A percentile compares a stretch with the other conserved stretches of the same genome.
phyloP scores from a whole-genome alignment of 2,797 vertebrate genomes.

The Champsocephalus esox region DNA sequence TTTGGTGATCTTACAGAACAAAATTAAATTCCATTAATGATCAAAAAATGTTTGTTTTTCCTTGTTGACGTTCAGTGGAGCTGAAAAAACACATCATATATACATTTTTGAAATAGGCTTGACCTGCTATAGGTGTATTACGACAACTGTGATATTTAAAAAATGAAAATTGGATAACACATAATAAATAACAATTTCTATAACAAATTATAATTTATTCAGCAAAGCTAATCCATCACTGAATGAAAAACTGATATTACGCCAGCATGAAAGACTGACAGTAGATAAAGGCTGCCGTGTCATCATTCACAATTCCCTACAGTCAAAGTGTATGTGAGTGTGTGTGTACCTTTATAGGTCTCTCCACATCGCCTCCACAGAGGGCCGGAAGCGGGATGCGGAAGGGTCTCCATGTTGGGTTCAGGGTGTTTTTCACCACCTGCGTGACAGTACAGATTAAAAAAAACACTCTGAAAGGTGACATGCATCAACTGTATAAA shows the following conservation, averaged over 20 bases:
- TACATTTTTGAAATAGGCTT: neutral
- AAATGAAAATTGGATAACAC: too few relatives aligned
- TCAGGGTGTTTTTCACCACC: constrained; percentile 96
- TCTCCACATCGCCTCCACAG: constrained; percentile 94
- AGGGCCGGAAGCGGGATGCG: constrained; percentile 92
- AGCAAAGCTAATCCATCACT: neutral
- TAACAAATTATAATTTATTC: neutral
- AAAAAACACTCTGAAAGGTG: too few relatives aligned
- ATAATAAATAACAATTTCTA: too few relatives aligned
- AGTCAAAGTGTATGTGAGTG: neutral
- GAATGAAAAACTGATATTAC: neutral
- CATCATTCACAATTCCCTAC: neutral
- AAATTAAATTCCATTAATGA: neutral
- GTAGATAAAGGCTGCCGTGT: neutral
- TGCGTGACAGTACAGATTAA: constrained; percentile 57
- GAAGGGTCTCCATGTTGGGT: constrained; percentile 94
- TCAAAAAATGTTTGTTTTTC: neutral
- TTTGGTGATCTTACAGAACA: neutral
- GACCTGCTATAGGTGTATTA: too few relatives aligned
- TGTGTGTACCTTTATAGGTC: constrained; percentile 90
- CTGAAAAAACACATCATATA: neutral
- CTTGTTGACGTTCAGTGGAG: neutral
- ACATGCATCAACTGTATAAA: neutral
- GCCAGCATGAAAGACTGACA: neutral
- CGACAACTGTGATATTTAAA: too few relatives aligned